Evolutionary conservation across 2,888 invertebrate genomes (phyloP).

Genomic region (Lepidonotus clava): DNA sequence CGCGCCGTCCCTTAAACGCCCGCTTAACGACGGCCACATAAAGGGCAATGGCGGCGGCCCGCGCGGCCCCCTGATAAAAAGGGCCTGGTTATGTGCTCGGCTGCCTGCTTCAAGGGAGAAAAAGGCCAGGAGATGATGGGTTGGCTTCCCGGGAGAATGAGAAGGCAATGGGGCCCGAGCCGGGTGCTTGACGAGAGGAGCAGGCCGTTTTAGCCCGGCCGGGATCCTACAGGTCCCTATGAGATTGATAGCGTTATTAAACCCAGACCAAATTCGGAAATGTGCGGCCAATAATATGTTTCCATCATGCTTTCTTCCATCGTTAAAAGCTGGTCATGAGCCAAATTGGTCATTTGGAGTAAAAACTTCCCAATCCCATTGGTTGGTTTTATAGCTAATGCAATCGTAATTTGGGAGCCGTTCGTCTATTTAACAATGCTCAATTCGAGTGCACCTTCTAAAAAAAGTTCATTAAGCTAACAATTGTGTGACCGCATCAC

Average conservation of each 20-base stretch:
- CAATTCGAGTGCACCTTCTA: no score
- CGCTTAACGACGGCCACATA: slow-evolving; percentile 14
- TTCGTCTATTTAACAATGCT: neutral
- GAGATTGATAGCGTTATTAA: slow-evolving; percentile 20
- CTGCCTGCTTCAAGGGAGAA: neutral
- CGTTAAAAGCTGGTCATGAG: neutral
- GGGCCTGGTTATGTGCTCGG: slow-evolving; percentile 34
- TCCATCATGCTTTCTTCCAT: slow-evolving; percentile 5
- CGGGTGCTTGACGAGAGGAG: neutral
- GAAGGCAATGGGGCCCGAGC: neutral
- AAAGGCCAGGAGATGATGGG: slow-evolving; percentile 45
- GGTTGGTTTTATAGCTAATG: neutral
- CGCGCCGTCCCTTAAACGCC: slow-evolving; percentile 3
- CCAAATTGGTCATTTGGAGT: slow-evolving; percentile 3
- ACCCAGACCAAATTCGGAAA: slow-evolving; percentile 31
- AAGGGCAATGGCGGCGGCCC: slow-evolving; percentile 19
- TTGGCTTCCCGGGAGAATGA: neutral
- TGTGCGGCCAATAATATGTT: slow-evolving; percentile 22
- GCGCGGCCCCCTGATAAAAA: neutral
- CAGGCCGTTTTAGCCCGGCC: slow-evolving; percentile 3
- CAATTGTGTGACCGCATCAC: no score
- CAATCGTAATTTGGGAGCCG: neutral
- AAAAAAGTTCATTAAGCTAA: no score
- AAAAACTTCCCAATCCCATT: no score
- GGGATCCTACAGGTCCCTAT: neutral